A percentile compares a stretch with the other conserved stretches of the same genome.
Evolutionary conservation across 2,888 invertebrate genomes (phyloP).

Genomic region (Drosophila monieri): DNA sequence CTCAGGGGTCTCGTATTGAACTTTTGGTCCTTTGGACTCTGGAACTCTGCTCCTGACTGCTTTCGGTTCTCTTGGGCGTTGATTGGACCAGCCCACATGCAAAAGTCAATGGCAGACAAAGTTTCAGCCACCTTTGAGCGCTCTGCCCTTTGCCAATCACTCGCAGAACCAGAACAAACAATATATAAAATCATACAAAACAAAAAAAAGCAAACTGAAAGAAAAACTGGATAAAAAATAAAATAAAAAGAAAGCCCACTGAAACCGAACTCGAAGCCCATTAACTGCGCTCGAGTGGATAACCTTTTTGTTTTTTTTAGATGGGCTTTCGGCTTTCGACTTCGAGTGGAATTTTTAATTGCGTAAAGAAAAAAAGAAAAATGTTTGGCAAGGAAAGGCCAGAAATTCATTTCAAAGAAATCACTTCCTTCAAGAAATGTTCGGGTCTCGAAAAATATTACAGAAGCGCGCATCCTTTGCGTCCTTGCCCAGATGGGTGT

Average conservation of each 20-base stretch:
- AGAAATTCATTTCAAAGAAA: conserved; percentile 52
- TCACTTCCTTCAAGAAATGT: conserved; percentile 46
- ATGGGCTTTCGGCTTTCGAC: not conserved
- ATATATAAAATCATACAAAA: conserved; percentile 4
- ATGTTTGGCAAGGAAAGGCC: conserved; percentile 10
- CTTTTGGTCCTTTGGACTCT: conserved; percentile 4
- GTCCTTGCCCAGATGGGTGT: conserved; percentile 39
- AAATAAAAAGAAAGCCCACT: conserved; percentile 45
- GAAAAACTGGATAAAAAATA: conserved; percentile 13
- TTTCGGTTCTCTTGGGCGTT: conserved; percentile 40
- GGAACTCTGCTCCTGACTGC: not conserved
- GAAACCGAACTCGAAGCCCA: conserved; percentile 55
- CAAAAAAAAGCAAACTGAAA: not conserved
- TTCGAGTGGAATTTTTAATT: conserved; percentile 54
- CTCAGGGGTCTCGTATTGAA: conserved; percentile 40
- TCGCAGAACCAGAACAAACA: conserved; percentile 45
- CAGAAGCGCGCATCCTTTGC: conserved; percentile 34
- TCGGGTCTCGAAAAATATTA: conserved; percentile 52
- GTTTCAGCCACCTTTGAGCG: conserved; percentile 44
- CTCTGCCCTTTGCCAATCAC: conserved; percentile 59
- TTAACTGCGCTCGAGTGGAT: conserved; percentile 72
- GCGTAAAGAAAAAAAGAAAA: conserved; percentile 19
- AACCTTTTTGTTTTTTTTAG: conserved; percentile 43
- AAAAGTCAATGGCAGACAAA: conserved; percentile 62
- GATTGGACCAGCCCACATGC: conserved; percentile 54